Base-by-base conservation (phyloP, 2,797 vertebrate genomes). In the Sebastes trivittatus region DNA sequence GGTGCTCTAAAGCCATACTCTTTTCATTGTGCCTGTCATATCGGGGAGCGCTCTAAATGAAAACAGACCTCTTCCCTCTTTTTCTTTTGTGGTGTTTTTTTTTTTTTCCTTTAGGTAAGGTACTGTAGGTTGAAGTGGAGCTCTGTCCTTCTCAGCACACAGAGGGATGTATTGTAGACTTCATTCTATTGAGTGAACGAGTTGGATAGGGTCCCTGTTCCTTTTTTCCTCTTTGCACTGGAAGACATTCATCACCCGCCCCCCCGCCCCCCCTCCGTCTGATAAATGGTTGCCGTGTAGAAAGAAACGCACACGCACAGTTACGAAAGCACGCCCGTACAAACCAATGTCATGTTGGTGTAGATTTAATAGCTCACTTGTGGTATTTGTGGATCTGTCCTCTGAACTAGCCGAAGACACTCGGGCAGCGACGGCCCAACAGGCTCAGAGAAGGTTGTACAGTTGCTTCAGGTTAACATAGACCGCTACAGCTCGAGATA, bases 1-100 rank as follows among this genome's bases (percentile, higher is more conserved):
- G 5, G 68, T 46, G 62, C 85, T 89, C 83, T 86, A 80, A 92
- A 90, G 88, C 84, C 81, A 77, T 80, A 67, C 87, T 88, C 70
- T 90, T 89, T 89, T 84, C 87, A 90, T 89, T 86, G 86, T 69
- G 78, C 72, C 91, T 93, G 90, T 93, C 93, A 93, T 78, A 83
- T 90, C 67, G 46, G 81, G 73, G 78, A 90, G 84, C 46, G 68
- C 87, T 84, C 78, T 91, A 91, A 94, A 93, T 92, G 88, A 92
- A 92, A 93, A 92, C 88, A 92, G 90, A 89, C 88, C 87, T 81
- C 58, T 70, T 63, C 59, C 54, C 80, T 87, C 81, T 73, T 68
- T 81, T 80, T 74, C 63, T 81, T 81, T 86, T 85, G 63, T 77
- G 78, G 32, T 55, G 52, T 67, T 77, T 86, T 46, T 78, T 78